Conservation (phyloP, 2,888 invertebrate species). For the Tipula helvola region DNA sequence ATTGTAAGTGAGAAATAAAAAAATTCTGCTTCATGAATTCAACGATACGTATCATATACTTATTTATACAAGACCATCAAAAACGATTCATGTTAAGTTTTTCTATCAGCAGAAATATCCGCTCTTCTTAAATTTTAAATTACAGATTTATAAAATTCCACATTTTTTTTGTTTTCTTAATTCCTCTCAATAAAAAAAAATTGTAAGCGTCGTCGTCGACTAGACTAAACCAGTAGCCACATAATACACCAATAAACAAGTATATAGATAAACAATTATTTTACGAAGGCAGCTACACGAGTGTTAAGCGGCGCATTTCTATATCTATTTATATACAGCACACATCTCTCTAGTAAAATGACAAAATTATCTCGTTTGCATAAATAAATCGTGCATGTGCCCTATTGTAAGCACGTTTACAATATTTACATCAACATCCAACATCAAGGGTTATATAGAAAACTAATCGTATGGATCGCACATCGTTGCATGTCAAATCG, state of each 20-base stretch:
- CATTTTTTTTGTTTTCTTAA: too few relatives aligned
- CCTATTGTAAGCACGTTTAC: background rate
- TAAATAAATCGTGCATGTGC: background rate
- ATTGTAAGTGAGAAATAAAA: too few relatives aligned
- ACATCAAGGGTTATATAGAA: background rate
- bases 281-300: background rate
- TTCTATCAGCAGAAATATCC: too few relatives aligned
- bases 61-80: too few relatives aligned
- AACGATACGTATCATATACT: too few relatives aligned
- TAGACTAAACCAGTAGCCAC: background rate
- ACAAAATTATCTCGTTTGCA: background rate
- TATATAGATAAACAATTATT: too few relatives aligned
- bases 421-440: background rate
- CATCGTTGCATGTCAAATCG: background rate
- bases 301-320: background rate
- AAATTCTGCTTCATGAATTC: too few relatives aligned
- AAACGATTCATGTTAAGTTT: too few relatives aligned
- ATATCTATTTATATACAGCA: background rate
- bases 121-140: too few relatives aligned
- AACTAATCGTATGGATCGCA: background rate
- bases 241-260: too few relatives aligned
- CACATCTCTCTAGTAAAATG: background rate
- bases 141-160: too few relatives aligned
- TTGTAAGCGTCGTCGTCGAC: background rate
- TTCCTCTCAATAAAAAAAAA: too few relatives aligned